These are phyloP conservation scores for Macaria notata DNA, from an alignment of 2,888 invertebrate species.

Conservation along the genomic window DNA sequence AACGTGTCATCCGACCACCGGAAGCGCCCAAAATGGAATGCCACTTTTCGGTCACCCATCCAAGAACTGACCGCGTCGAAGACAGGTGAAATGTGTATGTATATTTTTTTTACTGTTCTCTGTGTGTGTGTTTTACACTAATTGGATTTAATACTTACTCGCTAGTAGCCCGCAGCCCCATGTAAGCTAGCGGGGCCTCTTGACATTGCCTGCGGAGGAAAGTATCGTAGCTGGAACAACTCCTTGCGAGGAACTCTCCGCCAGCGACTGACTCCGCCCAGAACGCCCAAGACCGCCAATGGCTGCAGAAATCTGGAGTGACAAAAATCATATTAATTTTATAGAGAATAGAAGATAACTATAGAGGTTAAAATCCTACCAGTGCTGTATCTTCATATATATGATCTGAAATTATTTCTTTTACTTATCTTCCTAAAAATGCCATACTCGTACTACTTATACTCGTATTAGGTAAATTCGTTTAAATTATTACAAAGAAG, in stretches of 20 bases:
- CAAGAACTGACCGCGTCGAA: too few species aligned
- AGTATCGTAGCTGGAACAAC: slow-evolving; percentile 62
- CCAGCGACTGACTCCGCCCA: slow-evolving; percentile 72
- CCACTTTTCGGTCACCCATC: too few species aligned
- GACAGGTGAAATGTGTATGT: neutral
- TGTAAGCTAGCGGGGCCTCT: slow-evolving; percentile 44
- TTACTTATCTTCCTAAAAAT: too few species aligned
- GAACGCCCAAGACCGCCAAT: slow-evolving; percentile 72
- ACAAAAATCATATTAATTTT: neutral
- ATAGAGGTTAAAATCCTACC: neutral
- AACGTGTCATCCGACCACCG: too few species aligned
- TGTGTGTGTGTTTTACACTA: neutral
- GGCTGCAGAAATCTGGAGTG: slow-evolving; percentile 73
- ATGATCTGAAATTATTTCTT: too few species aligned
- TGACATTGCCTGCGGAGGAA: slow-evolving; percentile 66
- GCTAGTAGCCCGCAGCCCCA: slow-evolving; percentile 55
- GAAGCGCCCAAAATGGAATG: too few species aligned
- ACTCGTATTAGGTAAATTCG: too few species aligned
- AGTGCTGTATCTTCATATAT: neutral
- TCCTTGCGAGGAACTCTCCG: slow-evolving; percentile 55
- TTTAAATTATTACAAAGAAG: too few species aligned
- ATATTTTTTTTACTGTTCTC: neutral
- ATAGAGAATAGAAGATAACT: neutral
- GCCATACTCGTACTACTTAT: too few species aligned
- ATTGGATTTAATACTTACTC: slow-evolving; percentile 40